These are phyloP conservation scores for Mixornis gularis DNA, from an alignment of 2,113 vertebrate genomes.

Conservation along the genomic window DNA sequence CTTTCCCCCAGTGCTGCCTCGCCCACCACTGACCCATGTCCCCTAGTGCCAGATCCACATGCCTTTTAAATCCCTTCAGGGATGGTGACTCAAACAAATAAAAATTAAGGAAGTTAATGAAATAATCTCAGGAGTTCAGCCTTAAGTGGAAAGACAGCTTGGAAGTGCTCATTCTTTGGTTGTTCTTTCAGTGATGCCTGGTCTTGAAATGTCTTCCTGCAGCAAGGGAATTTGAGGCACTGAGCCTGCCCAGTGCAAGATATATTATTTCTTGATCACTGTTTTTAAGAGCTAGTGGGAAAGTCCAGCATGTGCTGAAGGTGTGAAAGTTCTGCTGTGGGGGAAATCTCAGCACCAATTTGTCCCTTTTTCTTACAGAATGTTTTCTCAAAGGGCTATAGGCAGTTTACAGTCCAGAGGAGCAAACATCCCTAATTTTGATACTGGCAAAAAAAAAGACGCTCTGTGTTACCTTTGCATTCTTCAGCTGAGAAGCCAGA, in stretches of 20 bases:
- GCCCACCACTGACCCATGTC: background rate
- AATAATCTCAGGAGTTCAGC: background rate
- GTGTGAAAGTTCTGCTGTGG: background rate
- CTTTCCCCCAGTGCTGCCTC: fast-evolving
- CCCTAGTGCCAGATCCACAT: background rate
- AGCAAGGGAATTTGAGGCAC: background rate
- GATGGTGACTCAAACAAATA: background rate
- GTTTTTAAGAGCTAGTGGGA: background rate
- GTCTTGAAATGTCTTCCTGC: background rate
- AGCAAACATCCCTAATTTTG: background rate
- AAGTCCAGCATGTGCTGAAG: background rate
- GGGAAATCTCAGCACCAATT: background rate
- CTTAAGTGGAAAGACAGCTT: background rate
- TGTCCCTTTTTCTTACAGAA: background rate
- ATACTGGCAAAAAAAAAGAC: background rate
- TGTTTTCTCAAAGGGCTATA: fast-evolving
- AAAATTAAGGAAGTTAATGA: background rate
- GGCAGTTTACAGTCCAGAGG: background rate
- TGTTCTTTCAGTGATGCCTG: background rate
- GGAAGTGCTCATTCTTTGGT: background rate
- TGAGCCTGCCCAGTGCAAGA: background rate
- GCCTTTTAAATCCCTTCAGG: background rate
- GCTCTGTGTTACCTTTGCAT: background rate
- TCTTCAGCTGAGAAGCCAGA: background rate
- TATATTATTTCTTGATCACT: background rate